A percentile compares a stretch with the other conserved stretches of the same genome.
phyloP scores from a whole-genome alignment of 2,113 vertebrate genomes.

The Castor canadensis region DNA sequence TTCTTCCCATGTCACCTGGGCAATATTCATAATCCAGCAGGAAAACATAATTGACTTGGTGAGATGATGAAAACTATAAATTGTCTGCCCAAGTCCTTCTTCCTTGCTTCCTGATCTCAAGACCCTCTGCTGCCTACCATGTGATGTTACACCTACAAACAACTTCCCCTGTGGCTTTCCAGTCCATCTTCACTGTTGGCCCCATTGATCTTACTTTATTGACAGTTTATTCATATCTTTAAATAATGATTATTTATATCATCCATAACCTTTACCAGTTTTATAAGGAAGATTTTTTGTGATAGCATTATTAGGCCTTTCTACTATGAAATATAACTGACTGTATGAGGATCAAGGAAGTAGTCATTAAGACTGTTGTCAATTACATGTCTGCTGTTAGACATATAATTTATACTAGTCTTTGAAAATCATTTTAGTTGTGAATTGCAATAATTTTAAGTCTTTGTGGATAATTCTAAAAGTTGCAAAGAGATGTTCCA shows the following conservation, averaged over 20 bases:
- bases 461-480: too few relatives aligned
- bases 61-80: not conserved
- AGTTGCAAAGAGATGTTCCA: too few relatives aligned
- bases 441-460: conserved; percentile 8
- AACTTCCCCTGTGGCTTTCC: too few relatives aligned
- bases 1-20: not conserved
- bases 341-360: not conserved
- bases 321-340: not conserved
- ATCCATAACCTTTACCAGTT: not conserved
- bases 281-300: not conserved
- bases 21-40: not conserved
- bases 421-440: conserved; percentile 33
- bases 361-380: not conserved
- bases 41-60: not conserved
- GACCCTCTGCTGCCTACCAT: accelerated
- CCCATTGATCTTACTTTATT: not conserved
- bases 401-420: not conserved
- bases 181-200: not conserved
- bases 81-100: too few relatives aligned
- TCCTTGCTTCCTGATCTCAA: not conserved
- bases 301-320: not conserved
- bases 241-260: not conserved
- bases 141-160: too few relatives aligned
- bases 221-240: not conserved
- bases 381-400: too few relatives aligned